phyloP scores from a whole-genome alignment of 2,113 vertebrate genomes.

The Nyctibius bracteatus region DNA sequence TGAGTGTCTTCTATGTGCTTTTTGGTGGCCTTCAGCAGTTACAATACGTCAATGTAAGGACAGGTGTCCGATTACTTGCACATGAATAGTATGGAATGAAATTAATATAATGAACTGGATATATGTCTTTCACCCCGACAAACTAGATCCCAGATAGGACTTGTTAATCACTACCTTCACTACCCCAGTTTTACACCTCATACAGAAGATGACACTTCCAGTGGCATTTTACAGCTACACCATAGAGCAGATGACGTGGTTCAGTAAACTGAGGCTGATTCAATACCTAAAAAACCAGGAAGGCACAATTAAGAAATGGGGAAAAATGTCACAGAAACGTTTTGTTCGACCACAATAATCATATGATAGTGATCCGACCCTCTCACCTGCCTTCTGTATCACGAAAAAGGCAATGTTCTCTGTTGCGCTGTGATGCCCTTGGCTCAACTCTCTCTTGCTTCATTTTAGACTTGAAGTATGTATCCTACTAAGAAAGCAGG shows the following conservation, averaged over 20 bases:
- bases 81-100: neutral
- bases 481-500: neutral
- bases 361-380: rapidly evolving
- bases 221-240: neutral
- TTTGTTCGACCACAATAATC: neutral
- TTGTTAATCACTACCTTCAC: neutral
- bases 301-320: neutral
- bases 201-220: neutral
- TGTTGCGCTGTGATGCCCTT: neutral
- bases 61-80: neutral
- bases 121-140: neutral
- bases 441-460: neutral
- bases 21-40: neutral
- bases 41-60: neutral
- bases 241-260: neutral
- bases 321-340: neutral
- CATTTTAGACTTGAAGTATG: neutral
- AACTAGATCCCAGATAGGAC: no score
- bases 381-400: neutral
- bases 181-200: neutral
- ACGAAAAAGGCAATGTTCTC: neutral
- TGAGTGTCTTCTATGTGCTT: neutral
- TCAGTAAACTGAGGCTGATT: neutral
- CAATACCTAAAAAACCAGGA: neutral
- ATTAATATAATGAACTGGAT: neutral